Evolutionary conservation across 2,888 invertebrate species (phyloP).

Genomic region (Limnephilus auricula): DNA sequence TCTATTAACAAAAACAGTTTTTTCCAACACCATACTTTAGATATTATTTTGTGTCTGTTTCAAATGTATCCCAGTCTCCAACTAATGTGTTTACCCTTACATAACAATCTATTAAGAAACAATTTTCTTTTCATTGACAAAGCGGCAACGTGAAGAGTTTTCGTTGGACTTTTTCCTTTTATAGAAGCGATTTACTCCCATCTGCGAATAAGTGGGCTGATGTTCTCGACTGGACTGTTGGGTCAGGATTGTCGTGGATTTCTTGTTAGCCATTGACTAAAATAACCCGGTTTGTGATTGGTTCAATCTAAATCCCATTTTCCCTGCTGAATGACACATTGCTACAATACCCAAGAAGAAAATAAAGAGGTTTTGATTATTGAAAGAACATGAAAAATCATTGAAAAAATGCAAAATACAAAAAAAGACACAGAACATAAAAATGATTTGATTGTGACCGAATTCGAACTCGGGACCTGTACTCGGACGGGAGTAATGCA

Average conservation of each 20-base stretch:
- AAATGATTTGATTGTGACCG: too few relatives aligned
- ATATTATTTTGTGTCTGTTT: neutral
- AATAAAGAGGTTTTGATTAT: too few relatives aligned
- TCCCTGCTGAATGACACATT: neutral
- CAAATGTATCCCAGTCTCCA: neutral
- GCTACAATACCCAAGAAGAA: too few relatives aligned
- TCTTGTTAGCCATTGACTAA: neutral
- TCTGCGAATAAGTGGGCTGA: neutral
- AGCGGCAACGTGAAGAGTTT: neutral
- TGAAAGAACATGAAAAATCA: too few relatives aligned
- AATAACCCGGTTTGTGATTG: neutral
- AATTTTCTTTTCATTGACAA: neutral
- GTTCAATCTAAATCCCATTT: neutral
- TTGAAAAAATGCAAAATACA: too few relatives aligned
- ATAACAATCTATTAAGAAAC: neutral
- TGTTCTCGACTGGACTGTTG: neutral
- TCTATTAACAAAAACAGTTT: neutral
- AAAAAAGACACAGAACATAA: too few relatives aligned
- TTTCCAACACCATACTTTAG: neutral
- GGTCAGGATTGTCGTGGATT: neutral
- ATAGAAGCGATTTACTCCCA: neutral
- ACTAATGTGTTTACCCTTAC: constrained; percentile 5
- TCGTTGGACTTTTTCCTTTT: neutral
- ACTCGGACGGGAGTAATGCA: too few relatives aligned
- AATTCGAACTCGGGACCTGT: too few relatives aligned